Evolutionary conservation across 2,113 vertebrate genomes (phyloP).

Genomic region (Numenius arquata): DNA sequence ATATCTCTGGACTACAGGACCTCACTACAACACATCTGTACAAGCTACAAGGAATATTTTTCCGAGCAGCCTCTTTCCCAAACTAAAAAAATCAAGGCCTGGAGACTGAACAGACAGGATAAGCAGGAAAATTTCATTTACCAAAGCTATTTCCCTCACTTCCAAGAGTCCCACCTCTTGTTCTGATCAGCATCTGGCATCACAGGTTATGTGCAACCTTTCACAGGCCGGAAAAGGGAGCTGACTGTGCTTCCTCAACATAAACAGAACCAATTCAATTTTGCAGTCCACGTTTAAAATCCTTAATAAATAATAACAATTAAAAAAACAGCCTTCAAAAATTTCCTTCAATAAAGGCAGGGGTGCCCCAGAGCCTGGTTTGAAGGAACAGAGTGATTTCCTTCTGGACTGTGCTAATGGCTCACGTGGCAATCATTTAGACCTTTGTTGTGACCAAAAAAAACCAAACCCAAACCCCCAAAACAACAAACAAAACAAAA

Average conservation of each 20-base stretch:
- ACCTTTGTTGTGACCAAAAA: background rate
- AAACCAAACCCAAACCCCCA: too few relatives aligned
- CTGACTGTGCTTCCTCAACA: rapidly evolving
- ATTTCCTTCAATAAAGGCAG: background rate
- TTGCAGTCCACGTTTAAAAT: background rate
- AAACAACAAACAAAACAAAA: background rate
- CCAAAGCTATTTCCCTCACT: background rate
- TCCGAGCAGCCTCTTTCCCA: background rate
- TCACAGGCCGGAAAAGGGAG: background rate
- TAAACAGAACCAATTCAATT: background rate
- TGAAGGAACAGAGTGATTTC: background rate
- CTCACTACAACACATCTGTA: background rate
- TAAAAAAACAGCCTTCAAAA: background rate
- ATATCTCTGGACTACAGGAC: rapidly evolving
- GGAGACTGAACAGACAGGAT: background rate
- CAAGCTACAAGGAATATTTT: background rate
- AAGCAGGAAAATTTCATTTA: background rate
- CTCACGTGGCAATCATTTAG: background rate
- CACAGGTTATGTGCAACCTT: background rate
- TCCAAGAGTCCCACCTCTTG: background rate
- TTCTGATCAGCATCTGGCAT: background rate
- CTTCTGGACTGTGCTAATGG: background rate
- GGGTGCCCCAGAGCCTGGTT: background rate
- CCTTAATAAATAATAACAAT: background rate
- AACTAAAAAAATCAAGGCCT: background rate